phyloP scores from a whole-genome alignment of 1,140 invertebrate species.

The Atta colombica region DNA sequence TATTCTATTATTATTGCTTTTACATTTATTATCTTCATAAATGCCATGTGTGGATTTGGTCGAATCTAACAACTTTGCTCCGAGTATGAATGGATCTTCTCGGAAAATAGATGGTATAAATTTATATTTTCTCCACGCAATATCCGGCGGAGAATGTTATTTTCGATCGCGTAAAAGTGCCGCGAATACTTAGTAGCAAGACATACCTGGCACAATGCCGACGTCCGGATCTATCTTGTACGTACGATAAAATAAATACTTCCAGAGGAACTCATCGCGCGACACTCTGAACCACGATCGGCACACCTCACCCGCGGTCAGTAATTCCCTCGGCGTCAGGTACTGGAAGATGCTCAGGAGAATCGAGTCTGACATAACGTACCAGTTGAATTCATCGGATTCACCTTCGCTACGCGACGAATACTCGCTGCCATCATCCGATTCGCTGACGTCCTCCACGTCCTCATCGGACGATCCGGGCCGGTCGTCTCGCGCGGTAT shows the following conservation, averaged over 20 bases:
- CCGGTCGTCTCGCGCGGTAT: background rate
- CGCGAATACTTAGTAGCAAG: conserved; percentile 51
- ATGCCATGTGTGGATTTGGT: background rate
- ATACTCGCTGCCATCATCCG: conserved; percentile 39
- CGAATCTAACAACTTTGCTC: background rate
- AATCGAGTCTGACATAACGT: conserved; percentile 90
- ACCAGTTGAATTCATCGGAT: conserved; percentile 84
- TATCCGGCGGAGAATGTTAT: conserved; percentile 22
- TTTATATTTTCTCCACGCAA: background rate
- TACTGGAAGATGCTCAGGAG: conserved; percentile 90
- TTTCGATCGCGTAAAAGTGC: conserved; percentile 15
- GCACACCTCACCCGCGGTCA: conserved; percentile 88
- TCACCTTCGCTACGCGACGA: conserved; percentile 49
- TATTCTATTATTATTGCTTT: background rate
- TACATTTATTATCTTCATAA: background rate
- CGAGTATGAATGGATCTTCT: background rate
- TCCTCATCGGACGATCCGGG: conserved; percentile 22
- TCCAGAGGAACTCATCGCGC: conserved; percentile 91
- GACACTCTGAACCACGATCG: conserved; percentile 89
- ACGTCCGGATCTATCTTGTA: conserved; percentile 90
- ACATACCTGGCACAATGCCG: conserved; percentile 89
- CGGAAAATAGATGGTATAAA: background rate
- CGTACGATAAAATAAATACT: conserved; percentile 89
- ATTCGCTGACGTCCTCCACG: conserved; percentile 33
- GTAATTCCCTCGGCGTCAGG: conserved; percentile 88